Evolutionary conservation across 2,888 invertebrate species (phyloP).

Genomic region (Leucozona laternaria): DNA sequence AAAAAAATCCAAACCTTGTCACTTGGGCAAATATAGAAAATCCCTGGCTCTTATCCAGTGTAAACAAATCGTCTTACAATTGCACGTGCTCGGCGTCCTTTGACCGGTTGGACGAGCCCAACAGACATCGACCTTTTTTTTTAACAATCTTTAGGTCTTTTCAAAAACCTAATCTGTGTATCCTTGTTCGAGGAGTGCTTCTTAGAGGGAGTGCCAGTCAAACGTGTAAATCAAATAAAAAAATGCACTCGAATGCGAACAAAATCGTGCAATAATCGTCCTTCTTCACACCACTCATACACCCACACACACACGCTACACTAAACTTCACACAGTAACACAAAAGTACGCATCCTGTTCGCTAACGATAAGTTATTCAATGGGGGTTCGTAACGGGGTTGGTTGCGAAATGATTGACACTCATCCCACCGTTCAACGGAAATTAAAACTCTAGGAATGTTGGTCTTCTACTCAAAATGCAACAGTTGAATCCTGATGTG

Average conservation of each 20-base stretch:
- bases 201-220: conserved; percentile 38
- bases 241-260: conserved; percentile 71
- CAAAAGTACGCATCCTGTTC: conserved; percentile 51
- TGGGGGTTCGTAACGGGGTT: conserved; percentile 26
- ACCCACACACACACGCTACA: conserved; percentile 36
- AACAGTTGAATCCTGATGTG: conserved; percentile 69
- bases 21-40: conserved; percentile 59
- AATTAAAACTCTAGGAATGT: conserved; percentile 74
- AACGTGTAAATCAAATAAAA: conserved; percentile 67
- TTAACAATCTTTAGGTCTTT: conserved; percentile 29
- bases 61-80: conserved; percentile 75
- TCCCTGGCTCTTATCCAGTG: conserved; percentile 74
- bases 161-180: conserved; percentile 54
- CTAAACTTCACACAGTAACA: too few relatives aligned
- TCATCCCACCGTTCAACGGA: conserved; percentile 63
- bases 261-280: conserved; percentile 76
- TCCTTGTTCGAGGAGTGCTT: conserved; percentile 19
- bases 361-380: conserved; percentile 67
- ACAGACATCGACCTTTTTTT: neutral
- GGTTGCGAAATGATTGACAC: conserved; percentile 72
- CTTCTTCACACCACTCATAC: conserved; percentile 52
- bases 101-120: conserved; percentile 44
- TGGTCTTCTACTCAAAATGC: conserved; percentile 55
- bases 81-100: conserved; percentile 69
- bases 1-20: conserved; percentile 15